Conservation (phyloP, 2,888 invertebrate species). For the Hirtodrosophila histrioides region DNA sequence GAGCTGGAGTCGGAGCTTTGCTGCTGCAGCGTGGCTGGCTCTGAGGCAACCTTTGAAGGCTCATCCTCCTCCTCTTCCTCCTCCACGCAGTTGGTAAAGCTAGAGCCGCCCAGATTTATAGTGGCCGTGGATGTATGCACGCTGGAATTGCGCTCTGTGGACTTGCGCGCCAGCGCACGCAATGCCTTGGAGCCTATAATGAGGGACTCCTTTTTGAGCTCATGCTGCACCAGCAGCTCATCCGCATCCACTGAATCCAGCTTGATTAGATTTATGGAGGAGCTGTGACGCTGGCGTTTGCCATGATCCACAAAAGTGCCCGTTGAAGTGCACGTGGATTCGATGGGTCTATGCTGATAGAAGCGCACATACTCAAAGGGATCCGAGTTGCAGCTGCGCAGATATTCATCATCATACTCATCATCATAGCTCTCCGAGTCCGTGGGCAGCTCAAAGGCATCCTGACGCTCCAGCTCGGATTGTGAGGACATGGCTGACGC, state of each 20-base stretch:
- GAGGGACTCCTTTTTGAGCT: conserved; percentile 81
- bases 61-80: conserved; percentile 37
- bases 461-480: conserved; percentile 85
- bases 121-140: conserved; percentile 85
- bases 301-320: conserved; percentile 86
- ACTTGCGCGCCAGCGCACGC: conserved; percentile 78
- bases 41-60: neutral
- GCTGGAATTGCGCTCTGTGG: conserved; percentile 78
- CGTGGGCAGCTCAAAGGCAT: conserved; percentile 85
- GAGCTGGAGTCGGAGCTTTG: conserved; percentile 88
- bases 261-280: conserved; percentile 81
- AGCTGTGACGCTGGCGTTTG: conserved; percentile 65
- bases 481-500: conserved; percentile 42
- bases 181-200: conserved; percentile 83
- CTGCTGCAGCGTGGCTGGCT: conserved; percentile 62
- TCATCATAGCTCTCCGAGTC: conserved; percentile 85
- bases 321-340: conserved; percentile 78
- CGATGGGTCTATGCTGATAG: conserved; percentile 85
- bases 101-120: conserved; percentile 81
- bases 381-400: conserved; percentile 85
- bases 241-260: conserved; percentile 71
- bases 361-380: conserved; percentile 89
- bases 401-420: conserved; percentile 62
- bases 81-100: conserved; percentile 60
- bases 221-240: conserved; percentile 42